These are phyloP conservation scores for Cygnus olor DNA, from an alignment of 2,797 vertebrate genomes.

Conservation along the genomic window DNA sequence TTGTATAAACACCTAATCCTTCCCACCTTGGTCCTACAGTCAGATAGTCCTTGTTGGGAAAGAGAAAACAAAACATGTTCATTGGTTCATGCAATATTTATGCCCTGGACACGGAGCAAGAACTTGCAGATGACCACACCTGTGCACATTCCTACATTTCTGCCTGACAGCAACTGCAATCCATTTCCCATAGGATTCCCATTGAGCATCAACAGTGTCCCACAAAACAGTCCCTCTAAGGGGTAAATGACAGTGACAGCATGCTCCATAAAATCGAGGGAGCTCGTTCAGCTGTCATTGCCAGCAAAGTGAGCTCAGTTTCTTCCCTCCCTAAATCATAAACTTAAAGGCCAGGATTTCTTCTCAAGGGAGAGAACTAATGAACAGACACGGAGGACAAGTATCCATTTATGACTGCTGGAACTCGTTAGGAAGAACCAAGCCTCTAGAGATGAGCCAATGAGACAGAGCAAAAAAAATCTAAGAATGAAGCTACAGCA, in stretches of 20 bases:
- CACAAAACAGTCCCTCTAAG: not conserved
- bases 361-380: not conserved
- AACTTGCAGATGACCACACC: not conserved
- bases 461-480: not conserved
- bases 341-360: constrained; percentile 1
- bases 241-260: not conserved
- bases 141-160: rapidly evolving
- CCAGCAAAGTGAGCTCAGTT: constrained; percentile 11
- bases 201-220: not conserved
- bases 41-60: not conserved
- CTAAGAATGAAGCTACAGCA: not conserved
- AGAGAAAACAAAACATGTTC: not conserved
- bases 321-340: not conserved
- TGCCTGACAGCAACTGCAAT: not conserved
- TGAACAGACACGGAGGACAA: not conserved
- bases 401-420: not conserved
- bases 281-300: not conserved
- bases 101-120: not conserved
- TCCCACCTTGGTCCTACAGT: constrained; percentile 13
- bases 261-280: not conserved
- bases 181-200: not conserved
- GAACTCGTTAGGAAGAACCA: not conserved
- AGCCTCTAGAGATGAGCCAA: not conserved
- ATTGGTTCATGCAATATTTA: not conserved
- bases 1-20: constrained; percentile 53